Evolutionary conservation across 2,888 invertebrate genomes (phyloP).

Genomic region (Laothoe populi): DNA sequence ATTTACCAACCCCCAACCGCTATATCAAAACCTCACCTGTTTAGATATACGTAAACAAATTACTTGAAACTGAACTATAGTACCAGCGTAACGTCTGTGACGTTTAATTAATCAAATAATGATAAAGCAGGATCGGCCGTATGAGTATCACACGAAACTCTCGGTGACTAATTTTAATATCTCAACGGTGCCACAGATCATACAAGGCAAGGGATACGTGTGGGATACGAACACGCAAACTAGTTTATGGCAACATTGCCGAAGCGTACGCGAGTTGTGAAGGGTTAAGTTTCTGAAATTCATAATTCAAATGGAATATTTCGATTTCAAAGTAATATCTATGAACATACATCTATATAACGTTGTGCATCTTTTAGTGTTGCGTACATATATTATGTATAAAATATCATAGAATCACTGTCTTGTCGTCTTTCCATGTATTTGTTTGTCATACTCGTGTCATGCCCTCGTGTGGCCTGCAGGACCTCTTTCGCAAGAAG

Average conservation of each 20-base stretch:
- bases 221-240: not conserved
- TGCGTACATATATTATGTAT: too few relatives aligned
- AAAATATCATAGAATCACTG: too few relatives aligned
- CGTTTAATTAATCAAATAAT: conserved; percentile 20
- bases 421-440: too few relatives aligned
- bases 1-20: not conserved
- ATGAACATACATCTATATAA: too few relatives aligned
- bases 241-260: not conserved
- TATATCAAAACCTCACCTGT: conserved; percentile 19
- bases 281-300: not conserved
- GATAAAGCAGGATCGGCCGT: conserved; percentile 2
- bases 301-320: not conserved
- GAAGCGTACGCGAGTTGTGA: not conserved
- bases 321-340: too few relatives aligned
- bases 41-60: conserved; percentile 8
- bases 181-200: not conserved
- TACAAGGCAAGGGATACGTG: not conserved
- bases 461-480: too few relatives aligned
- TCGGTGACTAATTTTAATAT: conserved; percentile 11
- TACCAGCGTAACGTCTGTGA: not conserved
- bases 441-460: too few relatives aligned
- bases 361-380: too few relatives aligned
- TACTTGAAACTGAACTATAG: conserved; percentile 4
- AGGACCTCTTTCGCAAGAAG: too few relatives aligned
- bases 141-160: not conserved